Evolutionary conservation across 2,113 vertebrate species (phyloP).

Genomic region (Anser cygnoides): DNA sequence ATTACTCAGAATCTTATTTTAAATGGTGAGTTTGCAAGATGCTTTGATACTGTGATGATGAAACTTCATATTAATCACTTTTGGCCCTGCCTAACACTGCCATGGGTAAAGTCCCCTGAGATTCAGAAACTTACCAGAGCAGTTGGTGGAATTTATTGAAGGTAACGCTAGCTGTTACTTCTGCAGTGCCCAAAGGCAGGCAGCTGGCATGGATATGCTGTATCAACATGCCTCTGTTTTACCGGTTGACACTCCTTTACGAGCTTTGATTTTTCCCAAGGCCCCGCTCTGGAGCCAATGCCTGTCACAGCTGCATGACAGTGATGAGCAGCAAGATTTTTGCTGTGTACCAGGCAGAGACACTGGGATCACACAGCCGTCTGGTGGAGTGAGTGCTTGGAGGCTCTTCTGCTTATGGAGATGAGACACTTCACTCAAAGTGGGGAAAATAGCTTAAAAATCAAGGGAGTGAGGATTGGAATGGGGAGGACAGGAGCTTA

Average conservation of each 20-base stretch:
- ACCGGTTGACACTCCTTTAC: neutral
- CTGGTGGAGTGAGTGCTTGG: neutral
- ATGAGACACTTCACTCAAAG: neutral
- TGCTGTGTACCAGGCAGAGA: too few species aligned
- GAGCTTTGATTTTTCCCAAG: neutral
- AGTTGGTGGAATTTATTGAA: neutral
- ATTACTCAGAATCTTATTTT: neutral
- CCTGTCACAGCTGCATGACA: neutral
- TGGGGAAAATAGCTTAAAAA: neutral
- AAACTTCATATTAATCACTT: neutral
- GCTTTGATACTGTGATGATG: neutral
- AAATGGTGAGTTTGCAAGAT: neutral
- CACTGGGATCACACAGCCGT: accelerated
- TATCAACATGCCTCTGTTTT: neutral
- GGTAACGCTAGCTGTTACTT: neutral
- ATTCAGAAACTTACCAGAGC: neutral
- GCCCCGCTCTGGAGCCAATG: accelerated
- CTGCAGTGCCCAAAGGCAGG: neutral
- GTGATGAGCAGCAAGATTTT: neutral
- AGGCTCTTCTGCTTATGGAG: neutral
- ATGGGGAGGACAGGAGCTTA: neutral
- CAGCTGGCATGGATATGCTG: neutral
- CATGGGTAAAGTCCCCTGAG: neutral
- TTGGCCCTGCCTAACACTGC: accelerated
- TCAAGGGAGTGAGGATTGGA: neutral